Base-by-base conservation (phyloP, 2,888 invertebrate genomes). In the Sinelater perroti region DNA sequence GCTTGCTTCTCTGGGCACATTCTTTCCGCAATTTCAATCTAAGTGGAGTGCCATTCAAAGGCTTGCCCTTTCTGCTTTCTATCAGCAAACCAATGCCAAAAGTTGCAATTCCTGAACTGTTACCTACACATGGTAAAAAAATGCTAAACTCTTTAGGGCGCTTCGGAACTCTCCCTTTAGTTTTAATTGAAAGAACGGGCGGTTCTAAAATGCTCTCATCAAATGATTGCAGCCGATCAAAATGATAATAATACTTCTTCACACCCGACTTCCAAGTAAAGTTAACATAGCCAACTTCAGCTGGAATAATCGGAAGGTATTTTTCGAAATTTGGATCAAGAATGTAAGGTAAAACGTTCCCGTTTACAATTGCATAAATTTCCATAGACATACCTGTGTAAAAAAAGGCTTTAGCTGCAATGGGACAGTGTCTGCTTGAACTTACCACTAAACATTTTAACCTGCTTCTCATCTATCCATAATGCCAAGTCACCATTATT, bases 391-490 rank as follows among this genome's bases (percentile, higher is more conserved):
- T 85, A 64, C 92, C 92, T 93, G 79, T 63, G 56, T 49, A 33
- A 57, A 26, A 44, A 60, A 31, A 3, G 6, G 17, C 17, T 7
- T 30, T 42, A 33, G n/a, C n/a, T 4, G 1, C 1, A 10, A 17
- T 1, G 20, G 18, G 2, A 33, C 6, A 16, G 17, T 13, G 3
- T 4, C 13, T 44, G n/a, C 7, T 51, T n/a, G 10, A 61, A 76
- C 82, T 83, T 75, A 93, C 94, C 94, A 78, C 92, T 93, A 71
- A 94, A 90, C 86, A 91, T 89, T 80, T 93, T 89, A 50, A 95
- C 90, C 83, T 95, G 94, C 68, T 91, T 89, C 74, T 92, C 91
- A 76, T 93, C 93, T 72, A 95, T 94, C 94, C 94, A 95, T 58
- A 95, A 80, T 49, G 91, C 90, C 63, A 93, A 83, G 76, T 91